Evolutionary conservation across 1,140 invertebrate species (phyloP).

Genomic region (Zaprionus capensis): DNA sequence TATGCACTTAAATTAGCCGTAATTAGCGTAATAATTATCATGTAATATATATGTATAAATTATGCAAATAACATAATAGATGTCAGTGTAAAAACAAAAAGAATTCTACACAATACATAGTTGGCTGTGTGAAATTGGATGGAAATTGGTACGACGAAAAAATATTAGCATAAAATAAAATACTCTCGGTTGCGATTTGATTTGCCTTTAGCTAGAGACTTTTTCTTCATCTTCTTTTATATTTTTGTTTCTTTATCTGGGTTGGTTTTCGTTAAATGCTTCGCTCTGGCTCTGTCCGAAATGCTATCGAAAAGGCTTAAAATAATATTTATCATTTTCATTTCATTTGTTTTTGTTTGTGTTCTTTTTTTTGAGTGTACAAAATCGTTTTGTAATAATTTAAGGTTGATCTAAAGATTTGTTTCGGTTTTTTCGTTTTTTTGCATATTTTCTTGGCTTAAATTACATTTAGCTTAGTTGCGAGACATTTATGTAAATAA

Average conservation of each 20-base stretch:
- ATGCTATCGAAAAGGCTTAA: constrained; percentile 40
- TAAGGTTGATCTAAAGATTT: constrained; percentile 39
- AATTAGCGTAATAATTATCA: constrained; percentile 50
- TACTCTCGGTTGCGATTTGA: constrained; percentile 58
- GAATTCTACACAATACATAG: constrained; percentile 11
- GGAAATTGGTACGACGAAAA: constrained; percentile 45
- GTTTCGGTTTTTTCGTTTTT: constrained; percentile 22
- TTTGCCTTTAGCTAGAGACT: constrained; percentile 31
- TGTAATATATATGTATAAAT: constrained; percentile 44
- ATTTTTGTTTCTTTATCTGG: constrained; percentile 1
- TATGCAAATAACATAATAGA: constrained; percentile 56
- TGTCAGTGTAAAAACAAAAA: constrained; percentile 39
- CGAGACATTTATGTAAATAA: constrained; percentile 83
- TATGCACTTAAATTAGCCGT: constrained; percentile 66
- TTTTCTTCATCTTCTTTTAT: neutral
- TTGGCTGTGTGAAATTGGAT: constrained; percentile 53
- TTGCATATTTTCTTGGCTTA: constrained; percentile 65
- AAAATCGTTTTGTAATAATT: constrained; percentile 64
- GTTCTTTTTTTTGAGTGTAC: constrained; percentile 28
- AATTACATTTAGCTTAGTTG: constrained; percentile 79
- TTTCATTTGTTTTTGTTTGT: constrained; percentile 14
- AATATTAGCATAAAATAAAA: constrained; percentile 42
- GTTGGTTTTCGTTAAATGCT: constrained; percentile 60
- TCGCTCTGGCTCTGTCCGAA: constrained; percentile 60
- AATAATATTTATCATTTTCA: constrained; percentile 6